Percentiles rank a stretch among this genome's conserved stretches.
phyloP scores from a whole-genome alignment of 2,888 invertebrate species.

The Globia sparganii region DNA sequence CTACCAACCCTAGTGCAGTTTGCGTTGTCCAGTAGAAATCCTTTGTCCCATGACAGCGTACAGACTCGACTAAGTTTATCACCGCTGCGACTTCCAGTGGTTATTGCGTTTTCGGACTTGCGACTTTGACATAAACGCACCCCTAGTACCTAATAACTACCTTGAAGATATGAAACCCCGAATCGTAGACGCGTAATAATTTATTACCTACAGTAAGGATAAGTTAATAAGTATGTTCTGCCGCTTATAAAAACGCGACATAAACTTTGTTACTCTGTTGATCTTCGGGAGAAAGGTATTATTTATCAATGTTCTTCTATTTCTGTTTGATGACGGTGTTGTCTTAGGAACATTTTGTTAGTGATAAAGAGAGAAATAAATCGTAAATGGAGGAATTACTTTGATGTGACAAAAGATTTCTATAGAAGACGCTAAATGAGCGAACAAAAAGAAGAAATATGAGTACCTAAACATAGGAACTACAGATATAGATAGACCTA shows the following conservation, averaged over 20 bases:
- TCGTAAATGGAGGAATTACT: background rate
- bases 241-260: conserved; percentile 69
- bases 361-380: conserved; percentile 20
- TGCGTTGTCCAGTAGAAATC: conserved; percentile 75
- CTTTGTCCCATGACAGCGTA: conserved; percentile 82
- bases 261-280: conserved; percentile 68
- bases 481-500: no score
- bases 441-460: background rate
- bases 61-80: conserved; percentile 79
- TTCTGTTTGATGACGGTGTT: conserved; percentile 41
- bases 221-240: conserved; percentile 69
- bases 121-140: conserved; percentile 79
- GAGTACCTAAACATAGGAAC: background rate
- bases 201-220: conserved; percentile 68
- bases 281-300: conserved; percentile 60
- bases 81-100: conserved; percentile 80
- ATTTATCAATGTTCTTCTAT: conserved; percentile 57
- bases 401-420: background rate
- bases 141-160: conserved; percentile 77
- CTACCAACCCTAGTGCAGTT: conserved; percentile 66
- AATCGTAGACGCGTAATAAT: conserved; percentile 73
- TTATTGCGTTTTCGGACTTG: conserved; percentile 80
- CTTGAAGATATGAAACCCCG: conserved; percentile 77
- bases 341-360: conserved; percentile 31
- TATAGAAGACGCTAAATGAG: background rate